A percentile compares a stretch with the other conserved stretches of the same genome.
phyloP scores from a whole-genome alignment of 2,888 invertebrate species.

The Micoletzkya japonica region DNA sequence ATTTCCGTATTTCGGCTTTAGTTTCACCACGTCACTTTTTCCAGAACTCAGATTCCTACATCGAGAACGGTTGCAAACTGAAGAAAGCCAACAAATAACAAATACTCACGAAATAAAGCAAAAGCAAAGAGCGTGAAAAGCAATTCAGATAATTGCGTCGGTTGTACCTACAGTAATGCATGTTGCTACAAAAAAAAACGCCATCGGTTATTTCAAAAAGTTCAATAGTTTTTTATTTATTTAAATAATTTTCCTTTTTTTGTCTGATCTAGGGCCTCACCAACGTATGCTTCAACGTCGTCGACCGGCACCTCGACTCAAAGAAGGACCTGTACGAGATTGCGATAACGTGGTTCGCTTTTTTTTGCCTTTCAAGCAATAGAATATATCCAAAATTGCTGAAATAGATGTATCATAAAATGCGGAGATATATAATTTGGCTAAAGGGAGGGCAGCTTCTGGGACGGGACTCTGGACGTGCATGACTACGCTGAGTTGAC shows the following conservation, averaged over 20 bases:
- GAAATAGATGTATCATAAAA: not conserved
- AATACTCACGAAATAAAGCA: too few species aligned
- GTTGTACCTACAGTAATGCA: too few species aligned
- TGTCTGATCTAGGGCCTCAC: conserved; percentile 5
- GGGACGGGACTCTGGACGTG: conserved; percentile 43
- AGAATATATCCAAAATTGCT: not conserved
- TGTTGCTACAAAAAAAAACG: too few species aligned
- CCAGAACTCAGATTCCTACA: too few species aligned
- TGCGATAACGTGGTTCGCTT: conserved; percentile 1
- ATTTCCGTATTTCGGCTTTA: too few species aligned
- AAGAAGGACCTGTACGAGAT: not conserved
- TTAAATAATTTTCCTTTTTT: not conserved
- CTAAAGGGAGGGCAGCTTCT: conserved; percentile 52
- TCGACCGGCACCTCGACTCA: conserved; percentile 9
- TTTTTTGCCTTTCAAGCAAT: not conserved
- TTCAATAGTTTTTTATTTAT: not conserved
- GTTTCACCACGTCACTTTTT: too few species aligned
- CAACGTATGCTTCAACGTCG: conserved; percentile 5
- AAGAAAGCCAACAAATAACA: too few species aligned
- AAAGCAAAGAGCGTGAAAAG: too few species aligned
- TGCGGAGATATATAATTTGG: not conserved
- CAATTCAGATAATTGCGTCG: too few species aligned
- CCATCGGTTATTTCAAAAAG: too few species aligned
- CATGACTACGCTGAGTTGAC: conserved; percentile 46
- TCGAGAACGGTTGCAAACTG: too few species aligned